Evolutionary conservation across 2,113 vertebrate genomes (phyloP), one percentile per base, ranked within the genome.

Genomic region (Vireo altiloquus): DNA sequence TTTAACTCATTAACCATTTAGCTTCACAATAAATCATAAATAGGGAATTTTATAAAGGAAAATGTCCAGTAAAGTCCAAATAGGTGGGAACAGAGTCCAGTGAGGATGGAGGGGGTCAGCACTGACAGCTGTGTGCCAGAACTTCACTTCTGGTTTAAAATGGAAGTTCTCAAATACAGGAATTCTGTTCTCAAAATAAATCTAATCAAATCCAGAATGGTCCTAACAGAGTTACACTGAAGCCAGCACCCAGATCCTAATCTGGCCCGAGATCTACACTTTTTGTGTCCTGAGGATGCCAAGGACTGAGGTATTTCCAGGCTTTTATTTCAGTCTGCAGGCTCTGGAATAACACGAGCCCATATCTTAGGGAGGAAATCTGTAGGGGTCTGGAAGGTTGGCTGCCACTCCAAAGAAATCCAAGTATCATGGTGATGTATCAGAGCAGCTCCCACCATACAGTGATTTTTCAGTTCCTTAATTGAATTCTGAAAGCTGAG

Each of bases 181-280:
- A 90, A 63, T 90, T 80, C 47, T 93, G 15, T 42, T 75, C 90
- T 90, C 60, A 89, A 74, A 92, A 86, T 72, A 88, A 66, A 81
- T 70, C 72, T 90, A 77, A 94, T 94, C 60, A 74, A 92, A 88
- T 92, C 68, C 96, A 96, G 95, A 93, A 52, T 22, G 40, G 85
- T 82, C 64, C 39, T 89, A 42, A 52, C 4, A 15, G 31, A 88
- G 40, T 74, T 65, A 57, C 6, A 23, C 37, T 77, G 57, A 60
- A 94, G 82, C 60, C 94, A 92, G 74, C 89, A 47, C 52, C 49
- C 56, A 91, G 80, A 82, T 88, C 79, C 22, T 53, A 30, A 69
- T 82, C 92, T 85, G 66, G 87, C 60, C 60, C 35, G 60, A 22
- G 31, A 81, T 66, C 64, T 74, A 7, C 50, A 78, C n/a, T n/a